phyloP scores from a whole-genome alignment of 2,113 vertebrate species.

The Anseranas semipalmata region DNA sequence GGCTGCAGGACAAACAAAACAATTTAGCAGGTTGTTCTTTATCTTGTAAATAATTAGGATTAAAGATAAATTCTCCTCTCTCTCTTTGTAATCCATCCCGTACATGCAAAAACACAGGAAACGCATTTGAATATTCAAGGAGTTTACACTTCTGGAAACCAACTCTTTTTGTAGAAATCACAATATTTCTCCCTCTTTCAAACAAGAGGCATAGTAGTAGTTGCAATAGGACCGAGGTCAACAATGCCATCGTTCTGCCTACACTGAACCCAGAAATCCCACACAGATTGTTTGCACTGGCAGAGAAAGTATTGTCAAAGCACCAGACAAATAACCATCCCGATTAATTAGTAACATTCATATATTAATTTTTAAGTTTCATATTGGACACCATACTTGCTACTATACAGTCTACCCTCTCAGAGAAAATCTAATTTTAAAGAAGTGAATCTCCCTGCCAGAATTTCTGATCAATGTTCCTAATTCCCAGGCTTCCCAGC shows the following conservation, averaged over 20 bases:
- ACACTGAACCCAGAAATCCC: background rate
- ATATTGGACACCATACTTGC: background rate
- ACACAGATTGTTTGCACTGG: background rate
- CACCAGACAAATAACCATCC: background rate
- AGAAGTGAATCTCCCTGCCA: background rate
- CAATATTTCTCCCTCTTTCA: background rate
- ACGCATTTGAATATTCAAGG: background rate
- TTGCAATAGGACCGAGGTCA: background rate
- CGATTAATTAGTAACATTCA: background rate
- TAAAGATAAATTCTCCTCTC: background rate
- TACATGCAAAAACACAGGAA: background rate
- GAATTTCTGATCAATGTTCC: background rate
- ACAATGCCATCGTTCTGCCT: background rate
- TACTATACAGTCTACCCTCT: background rate
- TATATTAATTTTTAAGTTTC: background rate
- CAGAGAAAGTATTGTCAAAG: background rate
- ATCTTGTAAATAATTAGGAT: background rate
- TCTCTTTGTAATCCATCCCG: background rate
- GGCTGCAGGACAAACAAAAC: constrained; percentile 82
- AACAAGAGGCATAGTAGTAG: background rate
- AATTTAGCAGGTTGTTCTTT: background rate
- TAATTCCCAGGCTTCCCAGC: background rate
- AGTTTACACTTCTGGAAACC: background rate
- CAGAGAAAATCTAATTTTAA: background rate
- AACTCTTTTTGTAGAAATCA: background rate